Evolutionary conservation across 2,888 invertebrate genomes (phyloP).

Genomic region (Plusia festucae): DNA sequence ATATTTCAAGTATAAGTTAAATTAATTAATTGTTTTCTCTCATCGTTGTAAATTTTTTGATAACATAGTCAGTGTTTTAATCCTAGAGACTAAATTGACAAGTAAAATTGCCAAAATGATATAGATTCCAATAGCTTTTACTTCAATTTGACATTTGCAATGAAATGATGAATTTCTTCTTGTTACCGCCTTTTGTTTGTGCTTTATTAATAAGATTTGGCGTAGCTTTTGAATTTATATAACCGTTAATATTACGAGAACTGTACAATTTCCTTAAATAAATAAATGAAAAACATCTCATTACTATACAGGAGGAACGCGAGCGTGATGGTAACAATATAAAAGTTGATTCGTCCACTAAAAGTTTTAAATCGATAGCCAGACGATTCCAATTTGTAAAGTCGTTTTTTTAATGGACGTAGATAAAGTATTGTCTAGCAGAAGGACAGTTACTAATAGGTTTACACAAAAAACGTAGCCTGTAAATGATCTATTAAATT

Average conservation of each 20-base stretch:
- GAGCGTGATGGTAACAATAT: not conserved
- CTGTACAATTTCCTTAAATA: not conserved
- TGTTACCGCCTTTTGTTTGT: too few species aligned
- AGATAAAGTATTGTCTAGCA: conserved; percentile 5
- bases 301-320: not conserved
- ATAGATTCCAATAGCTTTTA: too few species aligned
- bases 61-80: too few species aligned
- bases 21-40: not conserved
- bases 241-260: not conserved
- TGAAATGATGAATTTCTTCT: too few species aligned
- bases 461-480: conserved; percentile 1
- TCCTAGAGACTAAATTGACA: too few species aligned
- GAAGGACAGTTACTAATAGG: not conserved
- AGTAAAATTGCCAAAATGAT: too few species aligned
- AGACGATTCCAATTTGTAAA: conserved; percentile 8
- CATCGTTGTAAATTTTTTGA: not conserved
- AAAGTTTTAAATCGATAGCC: conserved; percentile 5
- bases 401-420: conserved; percentile 7
- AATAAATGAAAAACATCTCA: not conserved
- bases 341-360: not conserved
- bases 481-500: conserved; percentile 3
- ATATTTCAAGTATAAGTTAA: not conserved
- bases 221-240: not conserved
- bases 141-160: too few species aligned
- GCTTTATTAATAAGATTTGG: too few species aligned